Conservation (phyloP, 2,888 invertebrate species). For the Nephrotoma flavescens region DNA sequence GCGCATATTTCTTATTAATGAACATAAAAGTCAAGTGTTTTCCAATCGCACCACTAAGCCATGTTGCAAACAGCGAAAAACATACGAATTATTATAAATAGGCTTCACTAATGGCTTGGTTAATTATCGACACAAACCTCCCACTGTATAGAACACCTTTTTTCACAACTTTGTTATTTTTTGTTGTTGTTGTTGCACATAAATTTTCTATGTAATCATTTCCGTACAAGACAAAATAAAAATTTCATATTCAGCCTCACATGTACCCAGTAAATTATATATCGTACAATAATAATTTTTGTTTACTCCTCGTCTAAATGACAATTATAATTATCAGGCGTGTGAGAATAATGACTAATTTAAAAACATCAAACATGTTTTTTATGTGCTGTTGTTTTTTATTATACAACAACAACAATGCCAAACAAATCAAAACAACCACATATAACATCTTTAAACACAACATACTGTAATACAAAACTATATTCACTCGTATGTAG, state of each 20-base stretch:
- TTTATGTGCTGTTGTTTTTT: not conserved
- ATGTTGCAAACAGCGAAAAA: not conserved
- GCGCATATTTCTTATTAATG: not conserved
- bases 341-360: not conserved
- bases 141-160: not conserved
- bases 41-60: not conserved
- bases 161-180: not conserved
- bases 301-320: not conserved
- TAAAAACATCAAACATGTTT: not conserved
- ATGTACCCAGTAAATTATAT: not conserved
- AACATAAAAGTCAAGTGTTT: not conserved
- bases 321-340: not conserved
- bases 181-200: not conserved
- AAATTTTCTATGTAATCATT: not conserved
- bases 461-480: not conserved
- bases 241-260: not conserved
- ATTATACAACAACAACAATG: not conserved
- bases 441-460: not conserved
- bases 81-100: too few relatives aligned
- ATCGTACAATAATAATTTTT: not conserved
- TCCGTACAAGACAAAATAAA: not conserved
- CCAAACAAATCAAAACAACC: not conserved
- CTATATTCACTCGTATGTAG: not conserved
- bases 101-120: not conserved
- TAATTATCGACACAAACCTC: not conserved